phyloP scores from a whole-genome alignment of 2,797 vertebrate genomes.

The Bothrops alternatus region DNA sequence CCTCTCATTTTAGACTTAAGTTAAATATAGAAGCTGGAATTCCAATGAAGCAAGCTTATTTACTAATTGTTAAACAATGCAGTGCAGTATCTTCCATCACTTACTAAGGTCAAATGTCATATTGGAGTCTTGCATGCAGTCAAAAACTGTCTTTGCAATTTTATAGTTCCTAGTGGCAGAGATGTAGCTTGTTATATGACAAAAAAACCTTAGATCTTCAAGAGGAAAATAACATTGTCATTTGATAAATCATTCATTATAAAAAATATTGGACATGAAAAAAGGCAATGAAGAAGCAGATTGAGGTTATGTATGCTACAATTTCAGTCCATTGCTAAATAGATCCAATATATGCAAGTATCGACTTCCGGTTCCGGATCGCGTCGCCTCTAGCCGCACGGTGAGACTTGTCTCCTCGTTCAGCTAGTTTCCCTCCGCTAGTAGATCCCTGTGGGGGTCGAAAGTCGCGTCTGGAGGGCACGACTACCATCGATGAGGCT shows the following conservation, averaged over 20 bases:
- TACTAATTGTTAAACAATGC: slow-evolving; percentile 33
- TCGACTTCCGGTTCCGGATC: too few relatives aligned
- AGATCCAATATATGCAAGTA: too few relatives aligned
- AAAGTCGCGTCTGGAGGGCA: too few relatives aligned
- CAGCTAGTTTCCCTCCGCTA: too few relatives aligned
- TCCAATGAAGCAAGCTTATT: slow-evolving; percentile 16
- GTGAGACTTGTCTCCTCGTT: too few relatives aligned
- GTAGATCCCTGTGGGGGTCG: too few relatives aligned
- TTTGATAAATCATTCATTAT: slow-evolving; percentile 55
- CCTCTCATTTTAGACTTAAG: slow-evolving; percentile 15
- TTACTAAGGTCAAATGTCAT: slow-evolving; percentile 48
- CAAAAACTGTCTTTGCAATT: slow-evolving; percentile 49
- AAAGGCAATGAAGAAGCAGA: slow-evolving; percentile 24
- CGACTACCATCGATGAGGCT: too few relatives aligned
- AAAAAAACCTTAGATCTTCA: slow-evolving; percentile 48
- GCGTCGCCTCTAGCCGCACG: too few relatives aligned
- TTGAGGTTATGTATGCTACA: slow-evolving; percentile 28
- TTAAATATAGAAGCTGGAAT: slow-evolving; percentile 46
- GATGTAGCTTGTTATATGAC: slow-evolving; percentile 48
- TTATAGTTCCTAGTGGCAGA: slow-evolving; percentile 44
- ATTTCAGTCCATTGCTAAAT: not conserved
- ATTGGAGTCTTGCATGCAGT: slow-evolving; percentile 53
- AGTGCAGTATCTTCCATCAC: slow-evolving; percentile 45
- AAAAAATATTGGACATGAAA: slow-evolving; percentile 35
- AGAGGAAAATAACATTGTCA: slow-evolving; percentile 21